Conservation (phyloP, 2,113 vertebrate genomes). For the Budorcas taxicolor region DNA sequence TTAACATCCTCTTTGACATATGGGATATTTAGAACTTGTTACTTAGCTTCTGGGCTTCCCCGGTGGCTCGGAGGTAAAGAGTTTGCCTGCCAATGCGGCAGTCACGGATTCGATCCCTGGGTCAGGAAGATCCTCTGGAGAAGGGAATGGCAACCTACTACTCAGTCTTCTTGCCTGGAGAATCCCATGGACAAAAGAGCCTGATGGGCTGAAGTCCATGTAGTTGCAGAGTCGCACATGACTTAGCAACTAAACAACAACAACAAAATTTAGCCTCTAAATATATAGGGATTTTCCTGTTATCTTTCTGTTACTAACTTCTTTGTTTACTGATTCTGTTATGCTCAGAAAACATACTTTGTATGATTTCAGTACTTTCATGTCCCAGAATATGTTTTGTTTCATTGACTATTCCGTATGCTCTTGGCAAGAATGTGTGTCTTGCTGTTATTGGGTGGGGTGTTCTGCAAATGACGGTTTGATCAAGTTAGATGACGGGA, state of each 20-base stretch:
- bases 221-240: neutral
- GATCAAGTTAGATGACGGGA: too few relatives aligned
- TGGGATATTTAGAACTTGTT: neutral
- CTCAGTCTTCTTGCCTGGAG: neutral
- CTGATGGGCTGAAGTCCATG: neutral
- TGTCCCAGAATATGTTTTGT: too few relatives aligned
- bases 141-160: neutral
- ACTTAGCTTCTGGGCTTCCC: neutral
- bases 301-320: neutral
- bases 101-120: neutral
- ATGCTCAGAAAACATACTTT: neutral
- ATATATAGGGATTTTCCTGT: neutral
- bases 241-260: neutral
- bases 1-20: neutral
- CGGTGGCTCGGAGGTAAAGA: neutral
- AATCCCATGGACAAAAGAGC: neutral
- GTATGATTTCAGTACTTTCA: neutral
- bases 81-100: neutral
- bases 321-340: neutral
- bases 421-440: neutral
- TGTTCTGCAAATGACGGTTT: fast-evolving
- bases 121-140: neutral
- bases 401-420: fast-evolving
- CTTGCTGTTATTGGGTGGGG: neutral
- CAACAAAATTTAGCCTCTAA: neutral